phyloP scores from a whole-genome alignment of 1,140 invertebrate species.

The Thaumatotibia leucotreta region DNA sequence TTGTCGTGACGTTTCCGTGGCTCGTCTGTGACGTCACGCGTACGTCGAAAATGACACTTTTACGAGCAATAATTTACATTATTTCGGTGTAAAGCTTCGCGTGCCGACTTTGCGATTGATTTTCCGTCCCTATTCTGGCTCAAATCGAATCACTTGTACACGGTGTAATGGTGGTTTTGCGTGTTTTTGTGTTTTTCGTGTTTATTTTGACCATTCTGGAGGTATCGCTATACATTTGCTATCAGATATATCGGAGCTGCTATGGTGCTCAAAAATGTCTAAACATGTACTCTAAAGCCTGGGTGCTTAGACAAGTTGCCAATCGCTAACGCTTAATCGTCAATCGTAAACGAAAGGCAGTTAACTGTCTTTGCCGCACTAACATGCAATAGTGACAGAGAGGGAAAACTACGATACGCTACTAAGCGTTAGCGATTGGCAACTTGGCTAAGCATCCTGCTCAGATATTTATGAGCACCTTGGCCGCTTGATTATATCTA shows the following conservation, averaged over 20 bases:
- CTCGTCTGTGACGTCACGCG: slow-evolving; percentile 54
- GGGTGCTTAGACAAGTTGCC: no score
- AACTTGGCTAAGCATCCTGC: no score
- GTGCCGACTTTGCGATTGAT: slow-evolving; percentile 65
- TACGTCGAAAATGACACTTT: slow-evolving; percentile 71
- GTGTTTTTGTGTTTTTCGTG: slow-evolving; percentile 40
- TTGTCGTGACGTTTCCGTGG: slow-evolving; percentile 14
- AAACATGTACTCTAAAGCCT: no score
- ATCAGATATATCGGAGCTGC: no score
- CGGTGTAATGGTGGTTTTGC: slow-evolving; percentile 63
- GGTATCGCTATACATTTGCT: neutral
- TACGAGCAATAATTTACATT: slow-evolving; percentile 73
- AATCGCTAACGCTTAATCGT: no score
- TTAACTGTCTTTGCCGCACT: no score
- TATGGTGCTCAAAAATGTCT: neutral
- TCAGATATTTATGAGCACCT: no score
- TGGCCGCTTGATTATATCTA: no score
- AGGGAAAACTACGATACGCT: no score
- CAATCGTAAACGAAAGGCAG: no score
- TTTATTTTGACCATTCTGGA: slow-evolving; percentile 16
- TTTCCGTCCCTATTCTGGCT: slow-evolving; percentile 63
- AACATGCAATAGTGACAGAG: no score
- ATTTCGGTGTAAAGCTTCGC: slow-evolving; percentile 67
- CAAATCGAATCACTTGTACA: slow-evolving; percentile 68
- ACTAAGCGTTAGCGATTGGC: no score